A percentile compares a stretch with the other conserved stretches of the same genome.
phyloP scores from a whole-genome alignment of 2,113 vertebrate species.

The Pleuronectes platessa region DNA sequence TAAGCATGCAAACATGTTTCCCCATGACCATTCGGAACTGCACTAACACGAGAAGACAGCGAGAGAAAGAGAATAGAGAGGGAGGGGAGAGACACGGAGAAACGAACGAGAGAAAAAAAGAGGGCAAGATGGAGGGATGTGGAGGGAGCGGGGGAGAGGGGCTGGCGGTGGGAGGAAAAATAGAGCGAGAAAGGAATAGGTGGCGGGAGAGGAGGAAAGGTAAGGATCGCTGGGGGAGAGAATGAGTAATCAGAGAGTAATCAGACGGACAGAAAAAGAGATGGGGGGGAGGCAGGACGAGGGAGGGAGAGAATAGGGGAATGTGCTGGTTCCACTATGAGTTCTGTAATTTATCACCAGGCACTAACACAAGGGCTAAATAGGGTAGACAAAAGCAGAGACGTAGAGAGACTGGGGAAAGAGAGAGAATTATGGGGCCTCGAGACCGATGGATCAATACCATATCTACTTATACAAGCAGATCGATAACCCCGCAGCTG shows the following conservation, averaged over 20 bases:
- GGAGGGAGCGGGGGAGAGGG: not conserved
- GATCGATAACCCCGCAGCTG: slow-evolving; percentile 61
- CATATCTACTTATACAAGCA: slow-evolving; percentile 67
- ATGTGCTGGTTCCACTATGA: slow-evolving; percentile 43
- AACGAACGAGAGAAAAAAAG: slow-evolving; percentile 15
- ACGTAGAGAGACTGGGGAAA: slow-evolving; percentile 26
- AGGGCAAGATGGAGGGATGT: slow-evolving; percentile 30
- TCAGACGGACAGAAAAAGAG: slow-evolving; percentile 45
- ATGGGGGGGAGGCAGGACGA: not conserved
- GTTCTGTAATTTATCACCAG: slow-evolving; percentile 62
- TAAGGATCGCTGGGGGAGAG: slow-evolving; percentile 34
- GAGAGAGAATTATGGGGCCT: slow-evolving; percentile 53
- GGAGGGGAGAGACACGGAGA: too few species aligned
- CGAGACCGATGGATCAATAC: slow-evolving; percentile 70
- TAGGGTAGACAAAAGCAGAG: slow-evolving; percentile 49
- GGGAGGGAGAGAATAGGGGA: slow-evolving; percentile 18
- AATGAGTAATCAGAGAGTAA: slow-evolving; percentile 63
- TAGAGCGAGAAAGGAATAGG: slow-evolving; percentile 23
- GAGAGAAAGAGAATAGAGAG: slow-evolving; percentile 18
- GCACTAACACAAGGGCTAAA: slow-evolving; percentile 55
- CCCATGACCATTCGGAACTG: slow-evolving; percentile 80
- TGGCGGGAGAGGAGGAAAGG: slow-evolving; percentile 14
- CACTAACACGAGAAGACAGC: slow-evolving; percentile 75
- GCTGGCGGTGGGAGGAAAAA: not conserved
- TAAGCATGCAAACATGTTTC: slow-evolving; percentile 85